Base-by-base conservation (phyloP, 2,888 invertebrate species). In the Salpingus planirostris region DNA sequence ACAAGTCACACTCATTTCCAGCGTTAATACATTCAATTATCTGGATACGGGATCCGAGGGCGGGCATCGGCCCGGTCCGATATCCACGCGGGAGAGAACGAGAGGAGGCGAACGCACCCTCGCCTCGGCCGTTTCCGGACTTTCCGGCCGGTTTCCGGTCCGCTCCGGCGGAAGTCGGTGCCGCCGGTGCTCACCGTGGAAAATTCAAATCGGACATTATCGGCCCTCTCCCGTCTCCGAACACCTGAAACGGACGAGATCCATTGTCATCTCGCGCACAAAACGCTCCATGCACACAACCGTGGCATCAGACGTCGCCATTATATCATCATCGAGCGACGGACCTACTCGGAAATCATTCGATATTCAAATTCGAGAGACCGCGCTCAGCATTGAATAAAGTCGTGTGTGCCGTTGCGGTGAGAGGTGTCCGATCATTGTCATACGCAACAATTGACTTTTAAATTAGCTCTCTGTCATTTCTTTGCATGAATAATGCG, bases 171-270 rank as follows among this genome's bases (percentile, higher is more conserved):
- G 50, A 50, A 49, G 44, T 43, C 28, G 41, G 41, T 42, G 37
- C 42, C 46, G 42, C 39, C 43, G 38, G 33, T 32, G 47, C 46
- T 4, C 23, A 23, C 18, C 5, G 45, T 47, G 47, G 52, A 46
- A 50, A 52, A 52, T 52, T 49, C 46, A 49, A 52, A 50, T 51
- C 45, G 48, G 42, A 42, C 38, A 38, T 43, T 46, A 44, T 46
- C 42, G 29, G 31, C 35, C 38, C 34, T 22, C n/a, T n/a, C n/a
- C n/a, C n/a, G n/a, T n/a, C n/a, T n/a, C n/a, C 36, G 24, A 40
- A 38, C 40, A 40, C 40, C 34, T 38, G 38, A 40, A n/a, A n/a
- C n/a, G n/a, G n/a, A n/a, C n/a, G n/a, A n/a, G n/a, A n/a, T n/a
- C n/a, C n/a, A n/a, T n/a, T n/a, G n/a, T n/a, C n/a, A n/a, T n/a